Evolutionary conservation across 2,797 vertebrate genomes (phyloP), one percentile per base, ranked within the genome.

Genomic region (Sebastes reedi): DNA sequence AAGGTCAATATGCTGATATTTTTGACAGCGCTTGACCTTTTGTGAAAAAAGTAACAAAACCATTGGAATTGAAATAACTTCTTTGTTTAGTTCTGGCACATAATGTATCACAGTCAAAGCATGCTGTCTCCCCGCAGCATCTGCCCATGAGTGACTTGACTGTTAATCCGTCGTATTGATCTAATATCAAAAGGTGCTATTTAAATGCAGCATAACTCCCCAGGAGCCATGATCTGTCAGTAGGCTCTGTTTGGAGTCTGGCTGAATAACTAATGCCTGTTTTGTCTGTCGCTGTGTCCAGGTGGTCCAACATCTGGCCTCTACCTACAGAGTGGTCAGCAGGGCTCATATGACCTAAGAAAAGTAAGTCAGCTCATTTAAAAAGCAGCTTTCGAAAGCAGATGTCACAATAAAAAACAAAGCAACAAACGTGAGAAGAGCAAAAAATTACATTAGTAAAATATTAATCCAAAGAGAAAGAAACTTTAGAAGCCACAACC

Each of bases 1-100:
- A 96, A 96, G 96, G 96, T 96, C 96, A 96, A 93, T 96, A 96
- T 96, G 95, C 95, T 95, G 95, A 96, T 96, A 95, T 95, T 96
- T 96, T 95, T 96, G 95, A 96, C 95, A 95, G 94, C 92, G 91
- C 92, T 95, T 96, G 95, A 96, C 95, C 95, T 96, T 96, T 96
- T 94, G 92, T 92, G 90, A 94, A 95, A 95, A 95, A 95, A 94
- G 95, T 95, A 96, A 95, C 95, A 95, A 94, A 96, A 96, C 95
- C 94, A 95, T 94, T 94, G 94, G 95, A 96, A 96, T 95, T 96
- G 95, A 96, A 96, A 96, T 95, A 96, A 96, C 95, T 96, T 96
- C 95, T 95, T 96, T 96, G 95, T 96, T 96, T 96, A 96, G 94
- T 94, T 96, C 92, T 93, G 92, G 94, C 95, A 95, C 92, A 95